Percentiles rank a stretch among this genome's conserved stretches.
Evolutionary conservation across 92 coral and sea anemone species (phyloP).

Genomic region (Galaxea fascicularis): DNA sequence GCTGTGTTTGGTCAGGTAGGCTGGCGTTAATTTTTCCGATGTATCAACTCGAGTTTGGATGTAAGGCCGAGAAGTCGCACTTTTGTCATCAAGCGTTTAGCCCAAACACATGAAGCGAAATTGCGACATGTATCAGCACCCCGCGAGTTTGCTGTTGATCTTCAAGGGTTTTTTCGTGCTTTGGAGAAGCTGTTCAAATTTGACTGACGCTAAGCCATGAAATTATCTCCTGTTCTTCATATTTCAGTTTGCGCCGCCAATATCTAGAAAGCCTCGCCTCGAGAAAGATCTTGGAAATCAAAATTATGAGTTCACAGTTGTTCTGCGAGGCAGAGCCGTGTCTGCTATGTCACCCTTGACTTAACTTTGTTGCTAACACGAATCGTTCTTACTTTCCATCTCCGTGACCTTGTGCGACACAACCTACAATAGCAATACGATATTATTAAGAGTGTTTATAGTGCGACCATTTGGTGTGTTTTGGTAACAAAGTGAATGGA

Average conservation of each 20-base stretch:
- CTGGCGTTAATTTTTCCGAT: conserved; percentile 19
- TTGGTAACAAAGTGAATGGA: conserved; percentile 12
- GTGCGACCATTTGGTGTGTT: conserved; percentile 27
- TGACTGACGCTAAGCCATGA: conserved; percentile 42
- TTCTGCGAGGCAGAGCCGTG: not conserved
- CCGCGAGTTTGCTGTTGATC: conserved; percentile 14
- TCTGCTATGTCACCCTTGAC: not conserved
- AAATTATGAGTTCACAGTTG: not conserved
- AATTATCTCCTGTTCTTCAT: conserved; percentile 29
- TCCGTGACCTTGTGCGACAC: conserved; percentile 47
- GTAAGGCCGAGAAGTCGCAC: not conserved
- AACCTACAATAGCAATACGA: conserved; percentile 31
- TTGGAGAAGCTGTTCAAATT: conserved; percentile 40
- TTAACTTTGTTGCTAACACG: conserved; percentile 23
- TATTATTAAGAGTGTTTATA: conserved; percentile 31
- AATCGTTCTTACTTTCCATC: conserved; percentile 9
- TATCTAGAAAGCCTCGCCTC: conserved; percentile 5
- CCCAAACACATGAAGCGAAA: not conserved
- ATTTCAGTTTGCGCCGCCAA: not conserved
- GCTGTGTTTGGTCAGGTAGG: conserved; percentile 64
- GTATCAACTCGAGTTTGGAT: conserved; percentile 17
- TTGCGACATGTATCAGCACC: conserved; percentile 12
- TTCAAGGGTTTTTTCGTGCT: conserved; percentile 42
- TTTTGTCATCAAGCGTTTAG: not conserved
- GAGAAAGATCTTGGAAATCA: not conserved